These are phyloP conservation scores for Petrolisthes cinctipes DNA, from an alignment of 2,888 invertebrate genomes.

Conservation along the genomic window DNA sequence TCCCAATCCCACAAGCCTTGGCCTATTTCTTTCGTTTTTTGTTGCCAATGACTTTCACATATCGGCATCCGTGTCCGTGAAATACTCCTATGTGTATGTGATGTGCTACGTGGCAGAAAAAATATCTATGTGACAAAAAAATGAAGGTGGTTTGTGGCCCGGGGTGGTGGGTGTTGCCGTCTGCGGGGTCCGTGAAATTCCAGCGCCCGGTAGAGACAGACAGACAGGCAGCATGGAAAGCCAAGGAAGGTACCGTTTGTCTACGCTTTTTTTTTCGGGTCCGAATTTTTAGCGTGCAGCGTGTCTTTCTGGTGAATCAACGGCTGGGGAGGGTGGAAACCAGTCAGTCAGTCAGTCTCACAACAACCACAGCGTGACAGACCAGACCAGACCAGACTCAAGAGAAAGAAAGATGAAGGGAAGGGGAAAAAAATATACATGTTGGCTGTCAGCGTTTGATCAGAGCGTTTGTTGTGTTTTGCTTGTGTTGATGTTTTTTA, in stretches of 20 bases:
- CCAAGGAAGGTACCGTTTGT: neutral
- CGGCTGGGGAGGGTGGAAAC: conserved; percentile 20
- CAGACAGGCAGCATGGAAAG: conserved; percentile 24
- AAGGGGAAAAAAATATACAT: no score
- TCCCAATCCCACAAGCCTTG: neutral
- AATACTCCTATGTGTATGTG: no score
- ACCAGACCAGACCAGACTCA: no score
- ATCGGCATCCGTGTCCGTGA: no score
- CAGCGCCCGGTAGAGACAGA: neutral
- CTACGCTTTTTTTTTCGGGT: neutral
- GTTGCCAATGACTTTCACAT: neutral
- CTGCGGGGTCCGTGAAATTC: conserved; percentile 23
- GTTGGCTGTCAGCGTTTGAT: no score
- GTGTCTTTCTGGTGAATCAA: conserved; percentile 46
- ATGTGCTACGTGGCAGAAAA: neutral
- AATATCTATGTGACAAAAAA: conserved; percentile 5
- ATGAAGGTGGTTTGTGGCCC: neutral
- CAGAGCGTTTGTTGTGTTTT: no score
- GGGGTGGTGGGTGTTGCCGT: conserved; percentile 34
- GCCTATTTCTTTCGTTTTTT: neutral
- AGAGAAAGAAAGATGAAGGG: conserved; percentile 20
- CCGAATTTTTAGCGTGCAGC: conserved; percentile 41
- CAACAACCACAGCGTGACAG: no score
- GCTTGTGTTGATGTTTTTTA: no score
- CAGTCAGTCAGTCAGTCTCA: conserved; percentile 16